Percentiles rank a stretch among this genome's conserved stretches.
Evolutionary conservation across 2,797 vertebrate species (phyloP).

Genomic region (Phataginus tetradactyla): DNA sequence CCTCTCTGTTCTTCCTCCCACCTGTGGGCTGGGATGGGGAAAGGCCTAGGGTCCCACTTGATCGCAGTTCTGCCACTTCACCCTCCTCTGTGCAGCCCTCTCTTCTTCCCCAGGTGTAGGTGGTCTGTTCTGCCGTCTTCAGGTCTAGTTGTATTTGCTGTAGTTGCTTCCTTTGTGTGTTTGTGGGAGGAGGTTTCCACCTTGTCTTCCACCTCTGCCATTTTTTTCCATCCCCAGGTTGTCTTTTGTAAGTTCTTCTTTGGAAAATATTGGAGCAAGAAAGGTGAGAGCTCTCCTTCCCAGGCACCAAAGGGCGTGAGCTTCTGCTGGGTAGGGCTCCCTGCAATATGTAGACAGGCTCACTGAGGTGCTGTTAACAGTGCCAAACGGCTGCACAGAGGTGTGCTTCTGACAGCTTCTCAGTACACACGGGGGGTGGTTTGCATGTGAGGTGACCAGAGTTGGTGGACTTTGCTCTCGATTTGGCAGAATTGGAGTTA

Average conservation of each 20-base stretch:
- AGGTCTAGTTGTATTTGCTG: too few relatives aligned
- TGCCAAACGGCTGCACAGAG: background rate
- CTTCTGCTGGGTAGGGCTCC: background rate
- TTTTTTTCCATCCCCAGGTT: too few relatives aligned
- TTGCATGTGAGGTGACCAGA: background rate
- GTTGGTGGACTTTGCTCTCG: fast-evolving
- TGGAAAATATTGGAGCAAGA: background rate
- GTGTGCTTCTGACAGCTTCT: background rate
- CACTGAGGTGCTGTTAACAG: background rate
- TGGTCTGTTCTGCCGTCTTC: too few relatives aligned
- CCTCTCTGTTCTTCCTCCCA: too few relatives aligned
- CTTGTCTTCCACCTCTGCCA: too few relatives aligned
- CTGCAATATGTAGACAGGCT: background rate
- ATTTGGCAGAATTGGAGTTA: background rate
- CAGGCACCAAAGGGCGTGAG: background rate
- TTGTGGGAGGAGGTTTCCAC: too few relatives aligned
- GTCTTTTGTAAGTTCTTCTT: background rate
- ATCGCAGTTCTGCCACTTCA: too few relatives aligned
- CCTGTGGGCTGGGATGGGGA: too few relatives aligned
- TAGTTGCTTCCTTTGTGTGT: too few relatives aligned
- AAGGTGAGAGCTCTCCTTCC: background rate
- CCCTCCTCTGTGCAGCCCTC: too few relatives aligned
- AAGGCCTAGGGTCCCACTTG: too few relatives aligned
- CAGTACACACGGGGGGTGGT: background rate
- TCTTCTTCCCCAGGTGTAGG: too few relatives aligned